These are phyloP conservation scores for Dendrocincla fuliginosa DNA, from an alignment of 2,797 vertebrate genomes.

Conservation along the genomic window DNA sequence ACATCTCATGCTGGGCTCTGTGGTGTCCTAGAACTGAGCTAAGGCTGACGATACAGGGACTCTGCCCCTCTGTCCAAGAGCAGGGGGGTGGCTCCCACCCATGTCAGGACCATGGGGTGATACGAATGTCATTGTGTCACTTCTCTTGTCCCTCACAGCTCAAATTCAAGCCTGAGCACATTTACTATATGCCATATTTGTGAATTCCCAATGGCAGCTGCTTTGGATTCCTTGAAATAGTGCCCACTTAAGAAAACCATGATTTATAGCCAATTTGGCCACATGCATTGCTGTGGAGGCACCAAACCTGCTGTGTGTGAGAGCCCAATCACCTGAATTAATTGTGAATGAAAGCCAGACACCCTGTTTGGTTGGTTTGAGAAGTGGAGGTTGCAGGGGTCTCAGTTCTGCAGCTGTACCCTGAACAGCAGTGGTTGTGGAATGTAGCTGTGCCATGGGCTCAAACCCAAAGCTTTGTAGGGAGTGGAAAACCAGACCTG, in stretches of 20 bases:
- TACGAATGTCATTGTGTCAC: neutral
- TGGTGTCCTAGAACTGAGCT: neutral
- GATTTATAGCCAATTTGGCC: neutral
- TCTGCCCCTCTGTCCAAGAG: neutral
- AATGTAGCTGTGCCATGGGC: neutral
- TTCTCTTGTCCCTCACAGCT: neutral
- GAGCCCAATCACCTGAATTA: neutral
- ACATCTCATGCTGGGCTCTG: neutral
- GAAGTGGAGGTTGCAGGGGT: rapidly evolving
- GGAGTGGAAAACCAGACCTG: neutral
- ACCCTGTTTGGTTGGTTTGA: neutral
- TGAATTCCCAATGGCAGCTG: neutral
- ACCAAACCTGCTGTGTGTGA: neutral
- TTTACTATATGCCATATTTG: neutral
- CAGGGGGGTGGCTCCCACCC: neutral
- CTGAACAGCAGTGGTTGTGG: neutral
- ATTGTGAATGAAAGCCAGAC: neutral
- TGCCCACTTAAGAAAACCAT: neutral
- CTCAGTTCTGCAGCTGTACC: neutral
- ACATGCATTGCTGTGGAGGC: neutral
- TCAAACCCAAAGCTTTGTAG: neutral
- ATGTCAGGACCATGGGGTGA: neutral
- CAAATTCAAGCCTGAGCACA: neutral
- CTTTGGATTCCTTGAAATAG: neutral
- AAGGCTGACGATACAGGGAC: neutral